phyloP scores from a whole-genome alignment of 2,113 vertebrate species.

The Aspiorhynchus laticeps region DNA sequence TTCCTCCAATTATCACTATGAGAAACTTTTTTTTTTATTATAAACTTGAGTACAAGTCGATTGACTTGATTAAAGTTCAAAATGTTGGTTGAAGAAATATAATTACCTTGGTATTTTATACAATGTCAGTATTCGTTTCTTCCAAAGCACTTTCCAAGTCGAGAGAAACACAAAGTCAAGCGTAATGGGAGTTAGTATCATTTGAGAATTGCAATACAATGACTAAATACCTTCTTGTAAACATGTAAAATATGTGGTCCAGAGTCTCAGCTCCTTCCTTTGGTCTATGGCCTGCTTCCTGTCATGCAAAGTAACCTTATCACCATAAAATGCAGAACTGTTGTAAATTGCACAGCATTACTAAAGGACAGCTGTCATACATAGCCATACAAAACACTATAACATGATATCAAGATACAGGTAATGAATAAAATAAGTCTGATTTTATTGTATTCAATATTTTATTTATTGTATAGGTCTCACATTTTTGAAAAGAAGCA shows the following conservation, averaged over 20 bases:
- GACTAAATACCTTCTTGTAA: not conserved
- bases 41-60: not conserved
- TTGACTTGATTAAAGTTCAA: not conserved
- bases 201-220: too few relatives aligned
- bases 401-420: not conserved
- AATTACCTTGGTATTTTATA: not conserved
- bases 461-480: not conserved
- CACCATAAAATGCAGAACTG: not conserved
- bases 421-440: not conserved
- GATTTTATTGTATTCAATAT: not conserved
- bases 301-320: not conserved
- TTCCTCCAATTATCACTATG: not conserved
- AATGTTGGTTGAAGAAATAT: not conserved
- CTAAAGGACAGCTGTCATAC: not conserved
- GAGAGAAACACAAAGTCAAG: not conserved
- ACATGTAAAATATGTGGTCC: not conserved
- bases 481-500: too few relatives aligned
- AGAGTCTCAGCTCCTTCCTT: not conserved
- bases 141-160: not conserved
- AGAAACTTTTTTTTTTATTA: not conserved
- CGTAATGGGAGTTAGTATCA: not conserved
- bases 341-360: not conserved
- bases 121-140: not conserved
- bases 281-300: not conserved
- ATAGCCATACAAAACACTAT: not conserved